phyloP scores from a whole-genome alignment of 2,888 invertebrate species.

The Ormyrus pomaceus region DNA sequence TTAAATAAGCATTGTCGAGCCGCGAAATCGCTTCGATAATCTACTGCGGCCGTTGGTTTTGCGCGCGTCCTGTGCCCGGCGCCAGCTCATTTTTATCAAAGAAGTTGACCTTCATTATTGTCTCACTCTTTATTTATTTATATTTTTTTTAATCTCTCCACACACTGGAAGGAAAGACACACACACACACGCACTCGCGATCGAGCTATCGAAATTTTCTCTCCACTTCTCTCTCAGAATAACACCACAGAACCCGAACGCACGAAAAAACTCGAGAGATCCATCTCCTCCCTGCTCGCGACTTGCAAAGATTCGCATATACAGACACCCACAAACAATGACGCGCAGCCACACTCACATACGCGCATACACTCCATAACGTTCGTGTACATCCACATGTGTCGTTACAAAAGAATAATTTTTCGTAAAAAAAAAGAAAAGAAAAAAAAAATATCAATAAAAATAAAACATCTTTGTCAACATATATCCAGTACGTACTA shows the following conservation, averaged over 20 bases:
- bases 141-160: not conserved
- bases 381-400: constrained; percentile 42
- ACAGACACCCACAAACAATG: constrained; percentile 2
- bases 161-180: not conserved
- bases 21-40: not conserved
- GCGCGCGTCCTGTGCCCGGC: not conserved
- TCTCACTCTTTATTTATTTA: constrained; percentile 77
- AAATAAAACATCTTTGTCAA: constrained; percentile 45
- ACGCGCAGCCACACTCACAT: constrained; percentile 33
- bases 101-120: constrained; percentile 93
- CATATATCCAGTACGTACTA: constrained; percentile 53
- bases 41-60: not conserved
- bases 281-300: not conserved
- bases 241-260: constrained; percentile 19
- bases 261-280: not conserved
- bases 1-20: not conserved
- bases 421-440: constrained; percentile 4
- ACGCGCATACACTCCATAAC: constrained; percentile 22
- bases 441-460: not conserved
- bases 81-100: constrained; percentile 78
- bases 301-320: not conserved
- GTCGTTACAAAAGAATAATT: constrained; percentile 21
- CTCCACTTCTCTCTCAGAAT: not conserved
- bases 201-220: not conserved
- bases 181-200: not conserved